Base-by-base conservation (phyloP, 2,113 vertebrate genomes). In the Puffinus mauretanicus region DNA sequence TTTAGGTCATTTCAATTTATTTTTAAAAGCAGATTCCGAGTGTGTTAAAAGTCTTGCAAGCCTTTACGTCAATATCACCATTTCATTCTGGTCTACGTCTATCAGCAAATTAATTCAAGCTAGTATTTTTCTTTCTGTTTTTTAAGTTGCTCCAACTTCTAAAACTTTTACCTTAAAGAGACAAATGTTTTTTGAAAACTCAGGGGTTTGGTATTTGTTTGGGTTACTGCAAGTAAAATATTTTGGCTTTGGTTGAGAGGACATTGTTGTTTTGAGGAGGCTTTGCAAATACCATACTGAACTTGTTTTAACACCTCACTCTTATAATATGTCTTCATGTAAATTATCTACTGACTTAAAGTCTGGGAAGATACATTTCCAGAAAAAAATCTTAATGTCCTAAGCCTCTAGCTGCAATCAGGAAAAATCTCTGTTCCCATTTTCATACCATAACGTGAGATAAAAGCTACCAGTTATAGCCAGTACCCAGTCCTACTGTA, bases 1-100 rank as follows among this genome's bases (percentile, higher is more conserved):
- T 98, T 95, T 85, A 96, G 94, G 94, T 97, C 93, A 96, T 86
- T 94, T 92, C 88, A 79, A 87, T 84, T 88, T 88, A 86, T 65
- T 88, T 81, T 86, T 54, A 52, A 94, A 88, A 62, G 67, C 44
- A 91, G 55, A 88, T 89, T 82, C 92, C 15, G 6, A 79, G 17
- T 49, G 42, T 34, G 77, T 73, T 87, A 80, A 40, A 94, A 96
- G 36, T 69, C 86, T 93, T 72, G 51, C 51, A 93, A 88, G 36
- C 46, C 69, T 91, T 65, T 72, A 82, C 44, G 84, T 82, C 80
- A 95, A 62, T 54, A 65, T 3, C 8, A 2, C 57, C 78, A 57
- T 61, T 78, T 61, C 40, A 78, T 25, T 86, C 44, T 80, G 65
- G 26, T 60, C 92, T 91, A 69, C 20, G 36, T 38, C 49, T 71